Base-by-base conservation (phyloP, 2,797 vertebrate species). In the Rhynchotus rufescens region DNA sequence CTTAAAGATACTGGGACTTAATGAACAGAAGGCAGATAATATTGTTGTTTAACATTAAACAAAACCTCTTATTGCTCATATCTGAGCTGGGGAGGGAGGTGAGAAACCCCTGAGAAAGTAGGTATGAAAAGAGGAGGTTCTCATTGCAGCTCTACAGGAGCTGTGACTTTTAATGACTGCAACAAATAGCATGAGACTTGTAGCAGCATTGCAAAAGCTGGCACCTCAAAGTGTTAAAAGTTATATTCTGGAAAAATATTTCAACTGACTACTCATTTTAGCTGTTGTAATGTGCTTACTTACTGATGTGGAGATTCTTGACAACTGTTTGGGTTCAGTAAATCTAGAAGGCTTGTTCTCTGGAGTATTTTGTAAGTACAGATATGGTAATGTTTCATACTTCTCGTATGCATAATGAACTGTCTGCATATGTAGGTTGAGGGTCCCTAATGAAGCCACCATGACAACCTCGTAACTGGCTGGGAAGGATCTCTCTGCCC, bases 281-380 rank as follows among this genome's bases (percentile, higher is more conserved):
- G 94, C 82, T 68, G 34, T 89, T 86, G 72, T 51, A 80, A 68
- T 32, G 49, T 75, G 32, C 88, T 86, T 77, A 67, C 45, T 62
- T 78, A 69, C 40, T 32, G 52, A 10, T 65, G 83, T 92, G 79
- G 67, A 75, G 54, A 45, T 42, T 6, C 6, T 32, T 38, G 49
- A 60, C 69, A 47, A 52, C 51, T 52, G 15, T 59, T 85, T 64
- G 59, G 30, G 42, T 90, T 93, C 68, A 9, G 36, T 83, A 45
- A 87, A 68, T 75, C 52, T 8, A 32, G 69, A 42, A 86, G 57
- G 30, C 61, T 49, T 82, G 51, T 25, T 82, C 42, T 56, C 82
- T 86, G 2, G 47, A 66, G 69, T 74, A 5, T 66, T 32, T 36
- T 59, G 9, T 36, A 38, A 65, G 75, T 12, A 23, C 72, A 66